These are phyloP conservation scores for Rhinella marina DNA, from an alignment of 2,797 vertebrate genomes.

Conservation along the genomic window DNA sequence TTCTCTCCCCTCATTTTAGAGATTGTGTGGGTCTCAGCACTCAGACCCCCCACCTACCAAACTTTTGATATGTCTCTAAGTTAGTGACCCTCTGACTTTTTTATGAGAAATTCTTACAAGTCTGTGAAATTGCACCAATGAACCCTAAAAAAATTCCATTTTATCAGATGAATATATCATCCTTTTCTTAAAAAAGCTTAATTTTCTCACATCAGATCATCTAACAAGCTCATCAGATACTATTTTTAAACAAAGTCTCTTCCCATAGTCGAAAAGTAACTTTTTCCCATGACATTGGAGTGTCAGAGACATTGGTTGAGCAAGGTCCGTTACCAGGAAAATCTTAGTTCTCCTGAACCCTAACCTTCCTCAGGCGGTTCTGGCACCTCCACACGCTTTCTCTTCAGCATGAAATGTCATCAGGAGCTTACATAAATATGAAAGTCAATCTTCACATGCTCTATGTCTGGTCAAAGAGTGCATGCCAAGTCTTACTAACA, in stretches of 20 bases:
- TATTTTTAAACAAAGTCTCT: conserved; percentile 71
- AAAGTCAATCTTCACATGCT: conserved; percentile 80
- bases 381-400: conserved; percentile 77
- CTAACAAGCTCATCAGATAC: conserved; percentile 29
- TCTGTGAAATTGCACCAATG: conserved; percentile 22
- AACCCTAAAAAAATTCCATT: conserved; percentile 13
- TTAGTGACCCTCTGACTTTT: too few relatives aligned
- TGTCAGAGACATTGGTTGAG: conserved; percentile 77
- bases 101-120: conserved; percentile 2
- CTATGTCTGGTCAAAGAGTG: conserved; percentile 74
- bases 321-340: conserved; percentile 71
- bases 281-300: conserved; percentile 80
- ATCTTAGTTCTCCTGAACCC: conserved; percentile 74
- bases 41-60: too few relatives aligned
- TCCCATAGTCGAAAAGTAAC: conserved; percentile 75
- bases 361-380: conserved; percentile 75
- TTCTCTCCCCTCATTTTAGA: too few relatives aligned
- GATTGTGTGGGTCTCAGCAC: too few relatives aligned
- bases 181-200: conserved; percentile 5
- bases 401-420: conserved; percentile 80
- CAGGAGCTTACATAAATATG: conserved; percentile 83
- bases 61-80: too few relatives aligned
- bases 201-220: conserved; percentile 38
- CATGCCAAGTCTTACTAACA: conserved; percentile 77
- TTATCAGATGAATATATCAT: conserved; percentile 7